Percentiles rank a stretch among this genome's conserved stretches.
Conservation (phyloP, 2,888 invertebrate genomes). For the Leptarthrus brevirostris region DNA sequence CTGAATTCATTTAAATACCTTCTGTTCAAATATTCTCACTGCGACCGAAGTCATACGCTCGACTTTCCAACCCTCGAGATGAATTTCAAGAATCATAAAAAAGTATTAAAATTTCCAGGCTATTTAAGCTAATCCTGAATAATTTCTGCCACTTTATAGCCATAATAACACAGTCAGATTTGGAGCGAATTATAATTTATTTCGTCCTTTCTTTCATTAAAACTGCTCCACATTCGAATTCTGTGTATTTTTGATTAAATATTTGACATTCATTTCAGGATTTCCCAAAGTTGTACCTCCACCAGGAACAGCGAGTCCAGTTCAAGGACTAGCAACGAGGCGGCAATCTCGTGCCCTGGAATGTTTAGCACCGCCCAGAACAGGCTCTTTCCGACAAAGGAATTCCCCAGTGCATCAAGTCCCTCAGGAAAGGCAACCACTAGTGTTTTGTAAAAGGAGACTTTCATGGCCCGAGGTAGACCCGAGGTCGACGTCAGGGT, state of each 20-base stretch:
- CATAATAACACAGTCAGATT: too few relatives aligned
- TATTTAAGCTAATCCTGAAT: too few relatives aligned
- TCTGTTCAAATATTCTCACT: too few relatives aligned
- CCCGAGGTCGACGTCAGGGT: slow-evolving; percentile 86
- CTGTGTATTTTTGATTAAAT: too few relatives aligned
- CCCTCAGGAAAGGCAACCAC: slow-evolving; percentile 75
- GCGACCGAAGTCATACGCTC: too few relatives aligned
- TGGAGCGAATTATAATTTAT: too few relatives aligned
- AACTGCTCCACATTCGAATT: not conserved
- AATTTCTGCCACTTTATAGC: too few relatives aligned
- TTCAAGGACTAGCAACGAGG: slow-evolving; percentile 61
- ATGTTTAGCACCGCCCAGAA: slow-evolving; percentile 71
- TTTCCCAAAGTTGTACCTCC: slow-evolving; percentile 80
- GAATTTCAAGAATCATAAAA: too few relatives aligned
- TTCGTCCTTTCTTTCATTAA: not conserved
- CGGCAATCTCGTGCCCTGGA: slow-evolving; percentile 74
- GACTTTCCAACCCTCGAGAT: too few relatives aligned
- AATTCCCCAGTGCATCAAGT: slow-evolving; percentile 59
- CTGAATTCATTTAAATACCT: too few relatives aligned
- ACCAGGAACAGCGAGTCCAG: slow-evolving; percentile 72
- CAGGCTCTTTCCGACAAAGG: slow-evolving; percentile 71
- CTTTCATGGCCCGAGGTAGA: slow-evolving; percentile 89
- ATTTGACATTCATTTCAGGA: slow-evolving; percentile 68
- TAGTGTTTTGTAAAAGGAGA: slow-evolving; percentile 81
- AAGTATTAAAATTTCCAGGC: too few relatives aligned